Evolutionary conservation across 2,888 invertebrate species (phyloP), one percentile per base, ranked within the genome.

Genomic region (Dicranocentrus wangi): DNA sequence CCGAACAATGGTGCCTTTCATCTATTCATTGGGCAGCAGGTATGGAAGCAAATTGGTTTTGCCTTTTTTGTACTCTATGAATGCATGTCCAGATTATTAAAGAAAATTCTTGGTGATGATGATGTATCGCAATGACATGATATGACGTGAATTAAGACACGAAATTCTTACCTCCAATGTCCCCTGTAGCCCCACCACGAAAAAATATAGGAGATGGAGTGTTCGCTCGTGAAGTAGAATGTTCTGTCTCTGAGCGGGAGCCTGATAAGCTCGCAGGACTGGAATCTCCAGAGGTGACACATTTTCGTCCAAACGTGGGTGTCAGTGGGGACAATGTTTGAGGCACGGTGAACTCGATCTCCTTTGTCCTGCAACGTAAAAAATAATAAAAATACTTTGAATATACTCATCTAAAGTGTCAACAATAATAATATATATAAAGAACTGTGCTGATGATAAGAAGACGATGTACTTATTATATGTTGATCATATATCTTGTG

Each of bases 301-400:
- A 82, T 76, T 86, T 86, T 27, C 86, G 65, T 43, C 82, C 85
- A 76, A 86, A 86, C 0, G 86, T 85, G 66, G 86, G 86, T 32
- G 86, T 86, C 32, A 86, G 82, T 19, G 86, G 86, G 72, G 83
- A 83, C 55, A 86, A 69, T 13, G 85, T 85, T 66, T 85, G 86
- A 82, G 86, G 86, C 83, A 86, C 86, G 60, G 84, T 85, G 78
- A 86, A 86, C 82, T 86, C 86, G 23, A 86, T 86, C 82, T 86
- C 86, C 72, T 85, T 86, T 61, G 85, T 85, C 71, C 86, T 86
- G 81, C 55, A 72, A 39, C 7, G 39, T 8, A 13, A 39, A 39
- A 39, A 13, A 8, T 13, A 39, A 39, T 39, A 39, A 39, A 5
- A 39, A 39, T 13, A 39, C 39, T 8, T 39, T 39, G 7, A 39